These are phyloP conservation scores for Phallusia fumigata DNA, from an alignment of 23 tunicate genomes.

Conservation along the genomic window DNA sequence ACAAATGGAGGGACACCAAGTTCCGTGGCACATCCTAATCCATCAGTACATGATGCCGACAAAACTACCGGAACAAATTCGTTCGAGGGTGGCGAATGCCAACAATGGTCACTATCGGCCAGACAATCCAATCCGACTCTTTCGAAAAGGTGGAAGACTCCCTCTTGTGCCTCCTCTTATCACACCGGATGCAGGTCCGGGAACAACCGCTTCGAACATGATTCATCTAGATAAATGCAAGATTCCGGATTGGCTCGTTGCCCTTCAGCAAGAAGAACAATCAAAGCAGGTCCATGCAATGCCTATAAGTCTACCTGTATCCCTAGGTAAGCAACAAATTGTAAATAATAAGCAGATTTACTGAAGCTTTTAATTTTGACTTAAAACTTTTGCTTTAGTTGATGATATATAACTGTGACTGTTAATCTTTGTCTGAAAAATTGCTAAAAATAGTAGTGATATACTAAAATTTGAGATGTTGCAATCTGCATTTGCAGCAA, in stretches of 20 bases:
- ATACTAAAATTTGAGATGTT: too few relatives aligned
- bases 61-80: slow-evolving; percentile 46
- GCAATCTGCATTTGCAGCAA: too few relatives aligned
- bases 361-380: too few relatives aligned
- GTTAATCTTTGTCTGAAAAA: too few relatives aligned
- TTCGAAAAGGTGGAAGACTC: background rate
- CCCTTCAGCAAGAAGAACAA: slow-evolving; percentile 29
- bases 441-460: too few relatives aligned
- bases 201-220: slow-evolving; percentile 14
- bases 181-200: slow-evolving; percentile 16
- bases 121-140: slow-evolving; percentile 38
- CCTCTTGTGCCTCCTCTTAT: slow-evolving; percentile 24
- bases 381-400: too few relatives aligned
- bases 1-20: slow-evolving; percentile 49
- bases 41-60: slow-evolving; percentile 53
- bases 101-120: slow-evolving; percentile 16
- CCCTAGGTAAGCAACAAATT: background rate
- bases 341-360: too few relatives aligned
- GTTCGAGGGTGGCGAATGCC: slow-evolving; percentile 14
- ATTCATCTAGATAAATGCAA: slow-evolving; percentile 13
- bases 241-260: slow-evolving; percentile 63
- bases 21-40: slow-evolving; percentile 32
- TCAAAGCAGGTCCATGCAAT: background rate
- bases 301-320: background rate
- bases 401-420: too few relatives aligned